phyloP scores from a whole-genome alignment of 2,797 vertebrate genomes.

The Threskiornis aethiopicus region DNA sequence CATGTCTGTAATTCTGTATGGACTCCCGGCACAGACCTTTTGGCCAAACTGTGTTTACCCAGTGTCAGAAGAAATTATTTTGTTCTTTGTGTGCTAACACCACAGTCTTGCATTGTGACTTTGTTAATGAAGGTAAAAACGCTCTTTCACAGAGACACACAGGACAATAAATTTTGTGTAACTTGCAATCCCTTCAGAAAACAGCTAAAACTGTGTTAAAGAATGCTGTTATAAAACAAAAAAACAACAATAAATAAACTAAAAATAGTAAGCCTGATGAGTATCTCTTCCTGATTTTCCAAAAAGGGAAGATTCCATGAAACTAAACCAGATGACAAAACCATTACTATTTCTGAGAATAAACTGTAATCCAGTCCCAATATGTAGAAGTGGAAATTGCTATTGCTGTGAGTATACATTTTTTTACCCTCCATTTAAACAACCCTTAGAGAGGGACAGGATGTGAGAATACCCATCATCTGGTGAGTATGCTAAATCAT shows the following conservation, averaged over 20 bases:
- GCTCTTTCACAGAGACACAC: not conserved
- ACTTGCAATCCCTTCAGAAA: not conserved
- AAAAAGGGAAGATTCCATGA: constrained; percentile 8
- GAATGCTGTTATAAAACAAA: not conserved
- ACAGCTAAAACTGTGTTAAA: not conserved
- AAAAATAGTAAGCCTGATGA: not conserved
- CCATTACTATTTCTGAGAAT: constrained; percentile 15
- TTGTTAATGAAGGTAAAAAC: not conserved
- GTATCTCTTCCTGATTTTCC: constrained; percentile 3
- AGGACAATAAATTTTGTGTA: not conserved
- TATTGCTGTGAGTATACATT: not conserved
- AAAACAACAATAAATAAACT: not conserved
- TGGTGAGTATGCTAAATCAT: not conserved
- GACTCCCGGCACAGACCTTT: not conserved
- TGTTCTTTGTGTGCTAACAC: not conserved
- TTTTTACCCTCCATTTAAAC: not conserved
- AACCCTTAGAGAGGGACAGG: not conserved
- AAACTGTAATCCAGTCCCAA: not conserved
- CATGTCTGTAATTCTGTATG: not conserved
- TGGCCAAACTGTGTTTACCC: not conserved
- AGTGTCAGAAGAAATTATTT: not conserved
- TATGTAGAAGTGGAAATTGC: not conserved
- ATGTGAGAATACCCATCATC: constrained; percentile 9
- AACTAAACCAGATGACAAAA: constrained; percentile 17
- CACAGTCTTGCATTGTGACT: not conserved